phyloP scores from a whole-genome alignment of 2,113 vertebrate species.

The Cariama cristata region DNA sequence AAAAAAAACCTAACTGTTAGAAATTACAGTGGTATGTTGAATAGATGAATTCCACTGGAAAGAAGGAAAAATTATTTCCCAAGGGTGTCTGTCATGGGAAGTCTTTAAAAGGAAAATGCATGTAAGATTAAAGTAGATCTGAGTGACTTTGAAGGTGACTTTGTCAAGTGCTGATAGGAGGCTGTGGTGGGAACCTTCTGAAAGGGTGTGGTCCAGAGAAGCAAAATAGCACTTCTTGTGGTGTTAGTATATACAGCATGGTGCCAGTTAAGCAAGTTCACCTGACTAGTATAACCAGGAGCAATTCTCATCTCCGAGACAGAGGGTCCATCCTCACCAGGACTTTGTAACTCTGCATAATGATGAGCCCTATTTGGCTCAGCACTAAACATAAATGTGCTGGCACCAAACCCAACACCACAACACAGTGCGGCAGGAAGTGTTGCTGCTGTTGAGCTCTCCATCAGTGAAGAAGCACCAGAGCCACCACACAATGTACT shows the following conservation, averaged over 20 bases:
- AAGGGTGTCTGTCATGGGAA: not conserved
- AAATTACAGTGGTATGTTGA: not conserved
- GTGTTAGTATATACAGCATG: not conserved
- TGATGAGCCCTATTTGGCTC: not conserved
- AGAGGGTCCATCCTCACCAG: not conserved
- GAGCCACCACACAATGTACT: not conserved
- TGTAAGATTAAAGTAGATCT: not conserved
- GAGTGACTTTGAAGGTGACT: not conserved
- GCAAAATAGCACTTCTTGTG: not conserved
- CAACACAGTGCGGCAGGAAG: not conserved
- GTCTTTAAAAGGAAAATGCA: not conserved
- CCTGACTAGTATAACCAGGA: not conserved
- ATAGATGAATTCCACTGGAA: conserved; percentile 13
- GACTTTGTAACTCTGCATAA: not conserved
- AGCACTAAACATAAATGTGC: not conserved
- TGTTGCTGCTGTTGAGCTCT: not conserved
- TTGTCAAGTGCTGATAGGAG: not conserved
- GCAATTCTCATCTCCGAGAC: rapidly evolving
- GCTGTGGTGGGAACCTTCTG: not conserved
- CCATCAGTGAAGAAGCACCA: not conserved
- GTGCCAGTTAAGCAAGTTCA: not conserved
- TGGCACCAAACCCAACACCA: not conserved
- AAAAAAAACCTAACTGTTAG: not conserved
- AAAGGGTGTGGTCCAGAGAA: not conserved
- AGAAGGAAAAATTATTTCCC: not conserved